These are phyloP conservation scores for Aphidius ervi DNA, from an alignment of 1,140 invertebrate species.

Conservation along the genomic window DNA sequence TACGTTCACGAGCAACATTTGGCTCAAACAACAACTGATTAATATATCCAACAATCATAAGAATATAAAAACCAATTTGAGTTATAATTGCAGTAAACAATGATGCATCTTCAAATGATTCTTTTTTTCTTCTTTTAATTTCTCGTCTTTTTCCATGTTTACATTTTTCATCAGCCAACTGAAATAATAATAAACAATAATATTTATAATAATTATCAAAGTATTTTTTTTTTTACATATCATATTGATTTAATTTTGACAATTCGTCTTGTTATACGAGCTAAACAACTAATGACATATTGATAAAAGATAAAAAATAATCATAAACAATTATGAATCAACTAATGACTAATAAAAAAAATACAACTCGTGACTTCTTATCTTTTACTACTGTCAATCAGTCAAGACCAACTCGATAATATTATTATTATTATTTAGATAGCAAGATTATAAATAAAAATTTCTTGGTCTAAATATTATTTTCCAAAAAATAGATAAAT, in stretches of 20 bases:
- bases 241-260: background rate
- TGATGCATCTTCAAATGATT: slow-evolving; percentile 80
- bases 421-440: too few species aligned
- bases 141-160: slow-evolving; percentile 18
- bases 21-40: slow-evolving; percentile 78
- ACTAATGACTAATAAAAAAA: too few species aligned
- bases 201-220: background rate
- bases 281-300: too few species aligned
- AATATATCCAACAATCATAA: slow-evolving; percentile 81
- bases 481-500: too few species aligned
- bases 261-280: too few species aligned
- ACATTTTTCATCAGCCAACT: slow-evolving; percentile 14
- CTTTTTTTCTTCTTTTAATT: slow-evolving; percentile 44
- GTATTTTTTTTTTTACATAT: background rate
- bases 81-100: slow-evolving; percentile 79
- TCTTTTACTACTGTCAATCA: too few species aligned
- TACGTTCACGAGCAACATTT: slow-evolving; percentile 72
- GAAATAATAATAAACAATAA: background rate
- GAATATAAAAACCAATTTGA: slow-evolving; percentile 82
- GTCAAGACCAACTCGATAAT: too few species aligned
- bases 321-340: too few species aligned
- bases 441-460: too few species aligned
- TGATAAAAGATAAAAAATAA: too few species aligned
- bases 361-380: too few species aligned
- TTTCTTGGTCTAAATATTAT: too few species aligned